phyloP scores from a whole-genome alignment of 2,888 invertebrate genomes.

The Gerris lacustris region DNA sequence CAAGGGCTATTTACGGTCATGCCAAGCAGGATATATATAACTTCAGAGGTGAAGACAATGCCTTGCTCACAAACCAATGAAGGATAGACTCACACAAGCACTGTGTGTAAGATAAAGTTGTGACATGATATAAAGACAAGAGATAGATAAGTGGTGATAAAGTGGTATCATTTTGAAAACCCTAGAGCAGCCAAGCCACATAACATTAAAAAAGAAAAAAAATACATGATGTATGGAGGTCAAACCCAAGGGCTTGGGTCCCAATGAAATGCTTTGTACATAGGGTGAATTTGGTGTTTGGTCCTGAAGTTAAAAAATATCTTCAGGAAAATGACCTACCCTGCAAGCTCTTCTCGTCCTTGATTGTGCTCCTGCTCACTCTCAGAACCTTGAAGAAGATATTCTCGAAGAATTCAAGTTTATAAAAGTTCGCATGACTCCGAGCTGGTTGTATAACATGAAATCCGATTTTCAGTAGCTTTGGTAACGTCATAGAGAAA shows the following conservation, averaged over 20 bases:
- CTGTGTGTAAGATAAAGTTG: slow-evolving; percentile 26
- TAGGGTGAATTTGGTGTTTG: background rate
- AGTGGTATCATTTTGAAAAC: slow-evolving; percentile 28
- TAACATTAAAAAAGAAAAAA: slow-evolving; percentile 13
- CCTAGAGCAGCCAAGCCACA: slow-evolving; percentile 30
- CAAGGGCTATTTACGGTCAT: slow-evolving; percentile 23
- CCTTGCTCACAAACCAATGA: slow-evolving; percentile 30
- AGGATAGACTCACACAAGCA: slow-evolving; percentile 32
- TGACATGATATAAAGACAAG: no score
- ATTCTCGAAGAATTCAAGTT: background rate
- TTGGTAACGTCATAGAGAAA: no score
- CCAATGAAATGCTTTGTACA: slow-evolving; percentile 5
- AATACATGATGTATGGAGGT: slow-evolving; percentile 29
- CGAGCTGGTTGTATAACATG: no score
- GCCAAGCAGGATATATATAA: slow-evolving; percentile 33
- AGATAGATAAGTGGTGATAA: no score
- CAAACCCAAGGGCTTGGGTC: slow-evolving; percentile 31
- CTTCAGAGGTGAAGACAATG: slow-evolving; percentile 32
- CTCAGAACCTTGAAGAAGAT: background rate
- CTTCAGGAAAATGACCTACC: background rate
- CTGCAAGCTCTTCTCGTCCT: background rate
- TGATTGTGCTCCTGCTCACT: background rate
- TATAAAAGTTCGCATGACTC: background rate
- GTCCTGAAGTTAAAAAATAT: background rate
- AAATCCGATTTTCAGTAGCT: no score